Evolutionary conservation across 2,888 invertebrate genomes (phyloP).

Genomic region (Apodemia zela): DNA sequence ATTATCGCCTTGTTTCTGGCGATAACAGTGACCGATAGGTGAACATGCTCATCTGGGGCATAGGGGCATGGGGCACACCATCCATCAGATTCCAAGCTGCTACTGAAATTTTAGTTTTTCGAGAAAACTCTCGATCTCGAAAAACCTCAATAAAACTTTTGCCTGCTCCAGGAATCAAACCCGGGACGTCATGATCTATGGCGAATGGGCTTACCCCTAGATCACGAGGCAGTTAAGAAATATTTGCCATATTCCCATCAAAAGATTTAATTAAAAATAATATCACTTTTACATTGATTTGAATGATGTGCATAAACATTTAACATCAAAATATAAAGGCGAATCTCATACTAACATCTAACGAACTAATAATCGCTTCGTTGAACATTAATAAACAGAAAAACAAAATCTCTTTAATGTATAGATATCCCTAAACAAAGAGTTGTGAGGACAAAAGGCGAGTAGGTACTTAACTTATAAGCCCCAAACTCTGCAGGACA

Average conservation of each 20-base stretch:
- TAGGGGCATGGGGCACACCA: no score
- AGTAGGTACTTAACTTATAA: conserved; percentile 73
- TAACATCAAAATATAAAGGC: background rate
- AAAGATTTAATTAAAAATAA: background rate
- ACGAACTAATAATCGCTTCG: conserved; percentile 28
- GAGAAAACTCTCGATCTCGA: no score
- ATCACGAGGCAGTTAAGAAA: no score
- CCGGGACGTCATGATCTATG: no score
- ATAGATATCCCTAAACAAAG: conserved; percentile 62
- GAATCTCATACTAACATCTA: conserved; percentile 6
- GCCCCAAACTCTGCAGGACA: conserved; percentile 67
- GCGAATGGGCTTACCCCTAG: no score
- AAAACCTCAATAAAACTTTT: no score
- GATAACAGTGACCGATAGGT: no score
- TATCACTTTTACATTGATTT: background rate
- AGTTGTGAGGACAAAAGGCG: conserved; percentile 58
- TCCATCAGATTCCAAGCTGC: no score
- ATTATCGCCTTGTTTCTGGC: no score
- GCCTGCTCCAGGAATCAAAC: no score
- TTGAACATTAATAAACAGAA: conserved; percentile 26
- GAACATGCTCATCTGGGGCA: no score
- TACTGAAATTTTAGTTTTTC: no score
- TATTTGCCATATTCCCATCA: background rate
- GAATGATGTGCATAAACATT: background rate
- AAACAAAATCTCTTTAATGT: conserved; percentile 52